Base-by-base conservation (phyloP, 2,797 vertebrate species). In the Hydrolagus colliei region DNA sequence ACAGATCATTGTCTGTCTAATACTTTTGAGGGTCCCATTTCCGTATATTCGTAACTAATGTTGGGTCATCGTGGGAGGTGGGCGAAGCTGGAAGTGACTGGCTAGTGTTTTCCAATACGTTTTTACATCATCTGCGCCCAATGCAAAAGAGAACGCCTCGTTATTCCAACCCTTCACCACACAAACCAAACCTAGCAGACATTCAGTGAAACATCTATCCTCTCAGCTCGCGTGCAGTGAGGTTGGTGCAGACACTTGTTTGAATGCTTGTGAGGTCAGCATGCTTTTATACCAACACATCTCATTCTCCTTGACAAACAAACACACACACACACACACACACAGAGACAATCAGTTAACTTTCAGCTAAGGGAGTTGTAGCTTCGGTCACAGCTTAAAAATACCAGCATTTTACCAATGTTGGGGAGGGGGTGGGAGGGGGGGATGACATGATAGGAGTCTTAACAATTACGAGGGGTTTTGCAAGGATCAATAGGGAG, bases 91-190 rank as follows among this genome's bases (percentile, higher is more conserved):
- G 87, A 61, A 41, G 72, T 73, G 41, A 72, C 78, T 35, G 62
- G 68, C 87, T 10, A 86, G 62, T 87, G 92, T 86, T 93, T 94
- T 94, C 94, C 94, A 91, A 87, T 91, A 89, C 88, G 91, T 92
- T 90, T 93, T 90, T 89, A 91, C 87, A 89, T 92, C 87, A 89
- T 91, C 93, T 90, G 94, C 94, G 94, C 90, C 20, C 89, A 94
- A 92, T 11, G 90, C 18, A 88, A 90, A 89, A 91, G 63, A 87
- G 87, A 86, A 88, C 41, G 41, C 41, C 41, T 52, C 6, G 41
- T 87, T 87, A 88, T 52, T 61, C 85, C 86, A 88, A 80, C 86
- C 86, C 61, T 79, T 85, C 52, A 78, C 52, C 41, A 79, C n/a
- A 65, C 10, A 8, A 80, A 65, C 27, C 13, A 82, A 82, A 35